phyloP scores from a whole-genome alignment of 2,113 vertebrate genomes.

The Antechinus stuartii region DNA sequence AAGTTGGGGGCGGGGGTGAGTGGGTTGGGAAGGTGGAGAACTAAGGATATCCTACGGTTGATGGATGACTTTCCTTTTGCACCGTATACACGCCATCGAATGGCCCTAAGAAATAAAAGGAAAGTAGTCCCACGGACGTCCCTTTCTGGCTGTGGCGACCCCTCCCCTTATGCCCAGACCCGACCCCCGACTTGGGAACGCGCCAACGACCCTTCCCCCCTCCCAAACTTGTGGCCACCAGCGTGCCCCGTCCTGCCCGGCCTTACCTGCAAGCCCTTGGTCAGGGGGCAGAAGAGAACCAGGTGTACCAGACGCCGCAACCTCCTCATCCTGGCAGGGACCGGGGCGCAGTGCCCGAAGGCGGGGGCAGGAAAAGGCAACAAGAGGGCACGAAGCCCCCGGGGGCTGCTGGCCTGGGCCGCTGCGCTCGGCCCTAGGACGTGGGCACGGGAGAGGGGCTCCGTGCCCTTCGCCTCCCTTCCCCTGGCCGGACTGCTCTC shows the following conservation, averaged over 20 bases:
- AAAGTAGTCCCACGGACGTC: background rate
- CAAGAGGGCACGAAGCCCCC: background rate
- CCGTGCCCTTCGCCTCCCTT: background rate
- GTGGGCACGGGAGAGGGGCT: background rate
- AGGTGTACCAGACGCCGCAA: slow-evolving; percentile 91
- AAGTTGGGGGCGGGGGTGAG: background rate
- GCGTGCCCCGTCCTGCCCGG: background rate
- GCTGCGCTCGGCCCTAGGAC: background rate
- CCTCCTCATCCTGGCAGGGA: slow-evolving; percentile 88
- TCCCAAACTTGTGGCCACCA: background rate
- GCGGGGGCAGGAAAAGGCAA: background rate
- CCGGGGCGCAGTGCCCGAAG: background rate
- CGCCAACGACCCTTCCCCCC: too few species aligned
- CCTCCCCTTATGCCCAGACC: background rate
- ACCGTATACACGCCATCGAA: background rate
- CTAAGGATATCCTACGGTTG: rapidly evolving
- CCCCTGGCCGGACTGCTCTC: background rate
- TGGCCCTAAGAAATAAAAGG: background rate
- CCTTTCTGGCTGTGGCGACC: background rate
- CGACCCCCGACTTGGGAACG: background rate
- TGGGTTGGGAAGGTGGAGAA: background rate
- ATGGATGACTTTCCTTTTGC: background rate
- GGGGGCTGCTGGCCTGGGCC: too few species aligned
- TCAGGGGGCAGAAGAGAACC: slow-evolving; percentile 92
- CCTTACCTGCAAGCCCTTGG: slow-evolving; percentile 92